A percentile compares a stretch with the other conserved stretches of the same genome.
These are phyloP conservation scores for Gymnocephalus cernua DNA, from an alignment of 2,113 vertebrate species.

Conservation along the genomic window DNA sequence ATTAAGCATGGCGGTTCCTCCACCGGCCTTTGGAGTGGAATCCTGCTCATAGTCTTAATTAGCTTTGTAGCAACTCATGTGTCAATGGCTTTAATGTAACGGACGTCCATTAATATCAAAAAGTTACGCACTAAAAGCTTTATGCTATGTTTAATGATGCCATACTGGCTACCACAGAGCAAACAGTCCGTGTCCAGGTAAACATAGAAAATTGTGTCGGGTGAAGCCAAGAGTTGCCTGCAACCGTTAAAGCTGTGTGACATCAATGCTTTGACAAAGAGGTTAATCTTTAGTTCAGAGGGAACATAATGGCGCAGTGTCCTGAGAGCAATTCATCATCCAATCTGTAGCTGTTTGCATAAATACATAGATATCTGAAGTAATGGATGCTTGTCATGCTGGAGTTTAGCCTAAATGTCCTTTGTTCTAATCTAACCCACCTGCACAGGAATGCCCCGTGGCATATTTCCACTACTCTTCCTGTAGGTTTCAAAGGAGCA, in stretches of 20 bases:
- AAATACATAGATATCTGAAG: conserved; percentile 34
- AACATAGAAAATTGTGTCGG: conserved; percentile 1
- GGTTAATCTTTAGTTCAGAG: conserved; percentile 40
- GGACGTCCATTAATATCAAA: too few species aligned
- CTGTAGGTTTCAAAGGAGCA: conserved; percentile 63
- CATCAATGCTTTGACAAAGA: conserved; percentile 17
- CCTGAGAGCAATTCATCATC: conserved; percentile 44
- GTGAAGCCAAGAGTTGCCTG: conserved; percentile 14
- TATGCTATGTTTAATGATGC: conserved; percentile 8
- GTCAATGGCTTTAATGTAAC: too few species aligned
- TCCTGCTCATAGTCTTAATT: background rate
- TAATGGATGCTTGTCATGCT: conserved; percentile 31
- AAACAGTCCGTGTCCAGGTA: conserved; percentile 25
- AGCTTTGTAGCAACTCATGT: too few species aligned
- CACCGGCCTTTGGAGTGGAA: background rate
- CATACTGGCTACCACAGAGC: conserved; percentile 2
- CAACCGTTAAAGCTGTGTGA: conserved; percentile 16
- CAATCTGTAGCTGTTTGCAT: conserved; percentile 17
- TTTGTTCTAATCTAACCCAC: conserved; percentile 57
- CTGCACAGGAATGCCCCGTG: conserved; percentile 39
- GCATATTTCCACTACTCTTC: conserved; percentile 51
- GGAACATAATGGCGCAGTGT: conserved; percentile 15
- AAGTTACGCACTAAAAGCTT: too few species aligned
- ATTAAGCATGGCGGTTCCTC: conserved; percentile 28
- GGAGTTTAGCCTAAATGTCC: conserved; percentile 31